Percentiles rank a stretch among this genome's conserved stretches.
These are phyloP conservation scores for Campoplex nolae DNA, from an alignment of 2,888 invertebrate genomes.

Conservation along the genomic window DNA sequence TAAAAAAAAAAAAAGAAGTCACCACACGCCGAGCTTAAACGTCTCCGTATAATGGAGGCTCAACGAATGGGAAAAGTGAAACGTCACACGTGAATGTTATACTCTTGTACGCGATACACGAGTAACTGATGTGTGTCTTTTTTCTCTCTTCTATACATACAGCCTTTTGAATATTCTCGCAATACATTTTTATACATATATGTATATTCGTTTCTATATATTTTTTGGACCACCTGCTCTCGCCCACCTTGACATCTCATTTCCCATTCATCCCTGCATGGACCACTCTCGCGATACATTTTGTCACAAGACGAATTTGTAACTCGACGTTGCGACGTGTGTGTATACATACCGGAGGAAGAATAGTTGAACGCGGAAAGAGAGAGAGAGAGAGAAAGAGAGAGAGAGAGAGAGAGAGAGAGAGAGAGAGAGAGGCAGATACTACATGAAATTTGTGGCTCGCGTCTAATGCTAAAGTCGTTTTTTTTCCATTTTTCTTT, in stretches of 20 bases:
- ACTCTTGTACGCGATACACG: conserved; percentile 59
- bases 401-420: neutral
- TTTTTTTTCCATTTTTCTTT: conserved; percentile 13
- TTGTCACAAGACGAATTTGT: conserved; percentile 61
- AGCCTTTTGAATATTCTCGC: conserved; percentile 29
- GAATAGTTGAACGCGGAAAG: neutral
- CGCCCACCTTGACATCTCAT: conserved; percentile 66
- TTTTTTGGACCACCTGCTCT: conserved; percentile 77
- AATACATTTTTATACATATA: conserved; percentile 6
- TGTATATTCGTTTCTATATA: neutral
- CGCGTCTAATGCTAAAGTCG: neutral
- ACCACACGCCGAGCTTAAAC: conserved; percentile 73
- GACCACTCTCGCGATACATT: conserved; percentile 39
- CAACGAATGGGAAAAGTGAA: conserved; percentile 81
- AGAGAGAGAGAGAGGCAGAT: neutral
- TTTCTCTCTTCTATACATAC: neutral
- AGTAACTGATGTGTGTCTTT: conserved; percentile 38
- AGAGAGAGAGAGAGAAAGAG: neutral
- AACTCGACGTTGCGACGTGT: conserved; percentile 1
- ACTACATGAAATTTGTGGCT: neutral
- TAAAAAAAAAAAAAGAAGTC: conserved; percentile 56
- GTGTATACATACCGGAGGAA: neutral
- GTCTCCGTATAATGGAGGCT: conserved; percentile 75
- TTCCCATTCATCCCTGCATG: conserved; percentile 59
- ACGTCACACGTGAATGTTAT: conserved; percentile 79